phyloP scores from a whole-genome alignment of 1,140 invertebrate species.

The Conopomorpha cramerella region DNA sequence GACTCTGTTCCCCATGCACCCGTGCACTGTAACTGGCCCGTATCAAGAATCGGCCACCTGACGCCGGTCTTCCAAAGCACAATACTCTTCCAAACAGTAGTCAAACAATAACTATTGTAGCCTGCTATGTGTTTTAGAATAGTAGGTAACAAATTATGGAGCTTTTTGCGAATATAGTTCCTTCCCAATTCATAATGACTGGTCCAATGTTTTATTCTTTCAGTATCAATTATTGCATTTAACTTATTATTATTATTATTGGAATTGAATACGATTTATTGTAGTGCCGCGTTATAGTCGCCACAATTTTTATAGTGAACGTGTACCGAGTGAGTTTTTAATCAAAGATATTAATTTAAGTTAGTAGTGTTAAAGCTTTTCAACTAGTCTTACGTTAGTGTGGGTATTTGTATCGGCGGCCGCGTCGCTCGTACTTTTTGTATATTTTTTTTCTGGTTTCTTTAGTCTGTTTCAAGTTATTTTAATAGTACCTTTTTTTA shows the following conservation, averaged over 20 bases:
- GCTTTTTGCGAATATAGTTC: no score
- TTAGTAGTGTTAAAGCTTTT: slow-evolving; percentile 56
- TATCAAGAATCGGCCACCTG: slow-evolving; percentile 71
- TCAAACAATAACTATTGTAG: no score
- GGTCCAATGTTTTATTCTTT: slow-evolving; percentile 19
- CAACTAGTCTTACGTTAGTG: slow-evolving; percentile 56
- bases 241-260: slow-evolving; percentile 29
- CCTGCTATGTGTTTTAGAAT: no score
- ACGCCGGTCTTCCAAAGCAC: no score
- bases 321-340: slow-evolving; percentile 42
- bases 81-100: no score
- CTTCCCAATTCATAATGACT: no score
- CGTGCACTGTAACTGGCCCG: slow-evolving; percentile 79
- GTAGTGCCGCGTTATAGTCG: slow-evolving; percentile 23
- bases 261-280: slow-evolving; percentile 45
- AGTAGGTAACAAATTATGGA: no score
- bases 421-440: slow-evolving; percentile 36
- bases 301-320: slow-evolving; percentile 32
- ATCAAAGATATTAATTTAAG: slow-evolving; percentile 56
- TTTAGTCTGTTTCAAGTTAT: no score
- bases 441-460: slow-evolving; percentile 45
- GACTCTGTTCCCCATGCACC: slow-evolving; percentile 83
- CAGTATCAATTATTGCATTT: slow-evolving; percentile 29
- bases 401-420: slow-evolving; percentile 31
- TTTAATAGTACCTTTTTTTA: slow-evolving; percentile 22